These are phyloP conservation scores for Neodiprion lecontei DNA, from an alignment of 1,140 invertebrate species.

Conservation along the genomic window DNA sequence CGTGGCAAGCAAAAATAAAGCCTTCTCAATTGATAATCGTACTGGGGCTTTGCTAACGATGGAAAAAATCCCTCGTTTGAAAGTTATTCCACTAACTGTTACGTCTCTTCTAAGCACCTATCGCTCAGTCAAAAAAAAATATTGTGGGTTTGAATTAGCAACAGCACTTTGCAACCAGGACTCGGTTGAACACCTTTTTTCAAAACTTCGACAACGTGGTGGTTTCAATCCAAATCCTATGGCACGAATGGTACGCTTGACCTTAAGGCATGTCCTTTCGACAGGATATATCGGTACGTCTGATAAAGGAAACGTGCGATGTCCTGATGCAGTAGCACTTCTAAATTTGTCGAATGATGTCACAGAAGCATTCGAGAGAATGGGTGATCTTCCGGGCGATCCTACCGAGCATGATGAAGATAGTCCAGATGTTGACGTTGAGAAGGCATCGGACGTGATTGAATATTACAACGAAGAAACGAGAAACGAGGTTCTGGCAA, in stretches of 20 bases:
- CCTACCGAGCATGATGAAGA: too few relatives aligned
- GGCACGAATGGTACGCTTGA: slow-evolving; percentile 19
- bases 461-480: background rate
- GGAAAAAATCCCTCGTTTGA: slow-evolving; percentile 15
- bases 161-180: slow-evolving; percentile 33
- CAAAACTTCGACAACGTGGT: slow-evolving; percentile 30
- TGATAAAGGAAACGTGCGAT: slow-evolving; percentile 23
- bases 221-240: slow-evolving; percentile 34
- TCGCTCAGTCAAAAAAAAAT: background rate
- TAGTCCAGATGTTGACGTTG: too few relatives aligned
- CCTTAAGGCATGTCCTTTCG: slow-evolving; percentile 23
- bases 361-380: slow-evolving; percentile 12
- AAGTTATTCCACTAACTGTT: slow-evolving; percentile 13
- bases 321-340: background rate
- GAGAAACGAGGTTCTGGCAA: slow-evolving; percentile 4
- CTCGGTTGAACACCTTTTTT: slow-evolving; percentile 32
- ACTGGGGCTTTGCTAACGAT: background rate
- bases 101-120: background rate
- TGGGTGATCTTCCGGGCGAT: background rate
- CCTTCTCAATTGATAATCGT: too few relatives aligned
- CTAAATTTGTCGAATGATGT: slow-evolving; percentile 9
- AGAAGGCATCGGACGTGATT: background rate
- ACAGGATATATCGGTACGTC: slow-evolving; percentile 20
- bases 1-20: background rate
- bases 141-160: slow-evolving; percentile 29